Percentiles rank a stretch among this genome's conserved stretches.
Evolutionary conservation across 2,888 invertebrate species (phyloP).

Genomic region (Clanis bilineata): DNA sequence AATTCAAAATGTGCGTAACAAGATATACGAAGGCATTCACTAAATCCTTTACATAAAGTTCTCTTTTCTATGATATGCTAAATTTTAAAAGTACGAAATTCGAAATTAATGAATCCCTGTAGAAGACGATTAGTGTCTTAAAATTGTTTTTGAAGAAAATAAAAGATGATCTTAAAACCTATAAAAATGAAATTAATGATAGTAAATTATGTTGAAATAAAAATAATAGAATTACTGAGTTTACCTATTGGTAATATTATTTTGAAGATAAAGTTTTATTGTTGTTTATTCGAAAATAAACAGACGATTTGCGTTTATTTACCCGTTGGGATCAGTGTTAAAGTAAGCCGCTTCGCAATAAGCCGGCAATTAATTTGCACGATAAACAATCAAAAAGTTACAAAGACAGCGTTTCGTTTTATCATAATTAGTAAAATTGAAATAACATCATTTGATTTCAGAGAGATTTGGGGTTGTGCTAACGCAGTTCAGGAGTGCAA

Average conservation of each 20-base stretch:
- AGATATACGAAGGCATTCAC: too few species aligned
- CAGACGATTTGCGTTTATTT: not conserved
- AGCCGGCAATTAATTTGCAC: constrained; percentile 4
- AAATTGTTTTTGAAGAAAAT: too few species aligned
- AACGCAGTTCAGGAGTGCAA: not conserved
- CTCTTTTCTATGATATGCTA: too few species aligned
- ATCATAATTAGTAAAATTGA: constrained; percentile 38
- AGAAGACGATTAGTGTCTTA: too few species aligned
- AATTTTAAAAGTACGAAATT: too few species aligned
- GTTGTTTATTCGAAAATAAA: not conserved
- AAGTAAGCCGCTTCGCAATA: constrained; percentile 16
- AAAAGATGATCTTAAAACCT: too few species aligned
- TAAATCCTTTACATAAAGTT: too few species aligned
- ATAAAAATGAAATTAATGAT: not conserved
- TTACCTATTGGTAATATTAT: not conserved
- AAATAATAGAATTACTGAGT: not conserved
- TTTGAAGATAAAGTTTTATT: not conserved
- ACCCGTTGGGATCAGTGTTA: not conserved
- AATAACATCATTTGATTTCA: constrained; percentile 31
- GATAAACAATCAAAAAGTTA: constrained; percentile 11
- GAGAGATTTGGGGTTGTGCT: not conserved
- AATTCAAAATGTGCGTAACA: too few species aligned
- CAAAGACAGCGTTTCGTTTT: constrained; percentile 32
- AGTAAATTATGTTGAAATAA: not conserved
- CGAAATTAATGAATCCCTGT: too few species aligned